These are phyloP conservation scores for Stomatorhinus ivindoensis DNA, from an alignment of 2,113 vertebrate species.

Conservation along the genomic window DNA sequence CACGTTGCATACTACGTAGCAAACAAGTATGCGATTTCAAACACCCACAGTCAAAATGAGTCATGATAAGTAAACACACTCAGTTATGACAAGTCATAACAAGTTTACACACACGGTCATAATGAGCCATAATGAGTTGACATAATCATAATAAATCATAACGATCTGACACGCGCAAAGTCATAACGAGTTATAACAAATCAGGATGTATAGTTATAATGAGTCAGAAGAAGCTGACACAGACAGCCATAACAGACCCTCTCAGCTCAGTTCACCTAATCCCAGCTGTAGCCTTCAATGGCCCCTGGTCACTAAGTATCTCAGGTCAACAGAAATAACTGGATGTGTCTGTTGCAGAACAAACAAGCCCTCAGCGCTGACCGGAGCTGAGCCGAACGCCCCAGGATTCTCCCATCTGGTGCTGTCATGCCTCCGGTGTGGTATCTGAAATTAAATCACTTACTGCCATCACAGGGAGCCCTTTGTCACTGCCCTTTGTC, in stretches of 20 bases:
- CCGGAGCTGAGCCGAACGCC: neutral
- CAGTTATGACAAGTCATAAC: neutral
- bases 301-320: neutral
- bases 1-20: neutral
- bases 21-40: neutral
- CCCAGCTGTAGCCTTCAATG: neutral
- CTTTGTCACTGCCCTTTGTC: neutral
- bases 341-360: neutral
- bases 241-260: neutral
- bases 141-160: neutral
- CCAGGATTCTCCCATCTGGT: neutral
- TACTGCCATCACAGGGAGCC: neutral
- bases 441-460: constrained; percentile 19
- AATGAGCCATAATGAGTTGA: neutral
- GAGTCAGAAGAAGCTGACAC: neutral
- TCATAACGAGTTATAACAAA: neutral
- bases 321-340: neutral
- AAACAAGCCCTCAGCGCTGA: neutral
- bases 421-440: neutral
- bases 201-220: neutral
- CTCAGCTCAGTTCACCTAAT: neutral
- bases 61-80: neutral
- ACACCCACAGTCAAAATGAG: neutral
- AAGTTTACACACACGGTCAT: neutral
- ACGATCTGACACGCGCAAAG: neutral